Base-by-base conservation (phyloP, 2,797 vertebrate genomes). In the Ptychadena robeensis region DNA sequence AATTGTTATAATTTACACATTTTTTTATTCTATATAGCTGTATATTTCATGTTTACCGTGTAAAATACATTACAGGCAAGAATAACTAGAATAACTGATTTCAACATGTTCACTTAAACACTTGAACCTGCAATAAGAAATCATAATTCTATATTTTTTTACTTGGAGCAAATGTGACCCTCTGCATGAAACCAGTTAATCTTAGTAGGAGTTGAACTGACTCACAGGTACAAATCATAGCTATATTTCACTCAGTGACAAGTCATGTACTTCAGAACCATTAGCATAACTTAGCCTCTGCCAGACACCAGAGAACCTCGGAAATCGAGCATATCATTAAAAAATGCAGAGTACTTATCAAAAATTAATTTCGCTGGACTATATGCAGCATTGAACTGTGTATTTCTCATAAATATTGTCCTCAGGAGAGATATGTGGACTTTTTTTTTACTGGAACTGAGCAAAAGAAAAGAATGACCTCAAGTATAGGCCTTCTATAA, bases 181-280 rank as follows among this genome's bases (percentile, higher is more conserved):
- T 28, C 73, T 38, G 73, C 73, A 64, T 40, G 72, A 37, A 74
- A 37, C 61, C 72, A 35, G 71, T 35, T 59, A 59, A 28, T 73
- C 48, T 73, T 59, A 74, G 59, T 64, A 64, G 73, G 59, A 75
- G 35, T 11, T 64, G 25, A 14, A 35, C 73, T 64, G 57, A 75
- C 59, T 38, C 59, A 63, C 59, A 64, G 59, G 73, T 63, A 75
- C 73, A 75, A 75, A 75, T 75, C 34, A 75, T 64, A 75, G 59
- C 73, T 75, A 74, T 38, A 75, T 64, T 64, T 75, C 27, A 27
- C 12, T 64, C 34, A 64, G 73, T 27, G 35, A 40, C 73, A 75
- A 74, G 37, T 61, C 73, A 75, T 64, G 73, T 74, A 74, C 72
- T 74, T 74, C 31, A 61, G 27, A 75, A 75, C 73, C 73, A 75